These are phyloP conservation scores for Hirtodrosophila alboralis DNA, from an alignment of 2,888 invertebrate genomes.

Conservation along the genomic window DNA sequence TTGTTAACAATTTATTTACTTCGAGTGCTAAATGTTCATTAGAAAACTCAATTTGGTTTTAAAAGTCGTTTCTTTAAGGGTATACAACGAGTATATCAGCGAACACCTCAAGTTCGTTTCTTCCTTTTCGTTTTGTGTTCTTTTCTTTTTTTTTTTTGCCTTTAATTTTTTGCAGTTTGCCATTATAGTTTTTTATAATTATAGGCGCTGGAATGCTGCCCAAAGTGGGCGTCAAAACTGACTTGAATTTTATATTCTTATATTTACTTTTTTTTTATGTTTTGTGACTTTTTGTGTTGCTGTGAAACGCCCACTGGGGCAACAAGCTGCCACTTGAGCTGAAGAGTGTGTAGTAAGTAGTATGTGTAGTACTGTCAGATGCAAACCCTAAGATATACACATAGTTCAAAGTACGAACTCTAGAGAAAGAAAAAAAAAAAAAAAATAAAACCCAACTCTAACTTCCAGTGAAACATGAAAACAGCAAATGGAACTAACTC, in stretches of 20 bases:
- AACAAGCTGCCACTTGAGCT: slow-evolving; percentile 40
- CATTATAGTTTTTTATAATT: slow-evolving; percentile 76
- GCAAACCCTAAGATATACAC: slow-evolving; percentile 40
- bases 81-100: no score
- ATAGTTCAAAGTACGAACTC: slow-evolving; percentile 12
- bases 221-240: slow-evolving; percentile 57
- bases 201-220: slow-evolving; percentile 69
- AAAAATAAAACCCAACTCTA: neutral
- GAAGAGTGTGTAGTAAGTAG: slow-evolving; percentile 11
- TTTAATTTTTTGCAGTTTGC: slow-evolving; percentile 58
- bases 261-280: neutral
- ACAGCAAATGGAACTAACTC: slow-evolving; percentile 58
- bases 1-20: no score
- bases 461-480: slow-evolving; percentile 64
- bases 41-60: no score
- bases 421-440: neutral
- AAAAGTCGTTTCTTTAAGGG: no score
- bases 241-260: slow-evolving; percentile 30
- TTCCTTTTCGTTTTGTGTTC: slow-evolving; percentile 17
- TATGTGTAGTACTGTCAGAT: slow-evolving; percentile 32
- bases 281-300: slow-evolving; percentile 8
- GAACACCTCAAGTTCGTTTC: no score
- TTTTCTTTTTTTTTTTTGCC: neutral
- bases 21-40: no score
- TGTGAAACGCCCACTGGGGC: slow-evolving; percentile 43